phyloP scores from a whole-genome alignment of 2,797 vertebrate species.

The Alcedo atthis region DNA sequence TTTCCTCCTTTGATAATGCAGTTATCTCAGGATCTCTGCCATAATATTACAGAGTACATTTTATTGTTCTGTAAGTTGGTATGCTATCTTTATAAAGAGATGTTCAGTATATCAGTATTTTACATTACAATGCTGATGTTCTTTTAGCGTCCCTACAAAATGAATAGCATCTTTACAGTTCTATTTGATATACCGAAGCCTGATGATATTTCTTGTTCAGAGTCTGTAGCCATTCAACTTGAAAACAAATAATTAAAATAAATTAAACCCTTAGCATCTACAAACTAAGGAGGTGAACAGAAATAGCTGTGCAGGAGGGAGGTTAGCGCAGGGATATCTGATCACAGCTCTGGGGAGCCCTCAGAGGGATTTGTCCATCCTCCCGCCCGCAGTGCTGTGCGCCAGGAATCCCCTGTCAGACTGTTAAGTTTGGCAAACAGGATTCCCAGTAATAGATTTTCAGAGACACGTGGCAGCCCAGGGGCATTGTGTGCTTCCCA shows the following conservation, averaged over 20 bases:
- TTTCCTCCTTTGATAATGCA: conserved; percentile 13
- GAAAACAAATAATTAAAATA: conserved; percentile 81
- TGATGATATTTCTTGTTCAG: conserved; percentile 50
- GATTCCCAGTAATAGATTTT: conserved; percentile 27
- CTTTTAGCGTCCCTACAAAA: neutral
- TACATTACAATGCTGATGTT: conserved; percentile 26
- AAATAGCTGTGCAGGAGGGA: conserved; percentile 68
- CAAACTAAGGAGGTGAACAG: conserved; percentile 60
- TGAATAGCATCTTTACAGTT: conserved; percentile 13
- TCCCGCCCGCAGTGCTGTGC: conserved; percentile 46
- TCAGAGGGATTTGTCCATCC: conserved; percentile 51
- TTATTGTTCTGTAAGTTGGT: conserved; percentile 4
- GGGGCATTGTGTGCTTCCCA: neutral
- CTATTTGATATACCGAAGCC: neutral
- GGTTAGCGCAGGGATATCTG: conserved; percentile 67
- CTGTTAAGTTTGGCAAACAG: conserved; percentile 58
- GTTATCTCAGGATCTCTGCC: conserved; percentile 23
- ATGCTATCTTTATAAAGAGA: conserved; percentile 42
- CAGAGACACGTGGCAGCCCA: neutral
- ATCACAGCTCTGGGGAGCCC: conserved; percentile 52
- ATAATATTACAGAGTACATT: neutral
- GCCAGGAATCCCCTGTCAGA: conserved; percentile 33
- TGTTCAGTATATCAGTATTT: neutral
- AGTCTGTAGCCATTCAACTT: conserved; percentile 51
- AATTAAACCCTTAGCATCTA: conserved; percentile 64